Base-by-base conservation (phyloP, 2,113 vertebrate genomes). In the Polypterus senegalus region DNA sequence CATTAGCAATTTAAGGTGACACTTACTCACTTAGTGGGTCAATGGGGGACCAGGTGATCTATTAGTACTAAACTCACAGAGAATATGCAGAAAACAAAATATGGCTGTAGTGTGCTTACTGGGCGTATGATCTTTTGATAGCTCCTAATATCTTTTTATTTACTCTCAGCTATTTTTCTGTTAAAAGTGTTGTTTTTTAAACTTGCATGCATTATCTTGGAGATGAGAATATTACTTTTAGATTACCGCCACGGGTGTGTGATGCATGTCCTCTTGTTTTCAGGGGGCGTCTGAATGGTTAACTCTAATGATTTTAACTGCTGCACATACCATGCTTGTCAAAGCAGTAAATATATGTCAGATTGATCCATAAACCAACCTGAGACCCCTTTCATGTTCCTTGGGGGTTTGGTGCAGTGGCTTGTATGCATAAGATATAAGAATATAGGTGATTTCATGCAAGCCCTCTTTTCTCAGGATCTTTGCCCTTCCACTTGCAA, bases 371-470 rank as follows among this genome's bases (percentile, higher is more conserved):
- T 44, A 58, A 45, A 58, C 11, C 56, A 58, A 44, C 43, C 43
- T 58, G 57, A 45, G 56, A 58, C 56, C 43, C 7, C 27, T 58
- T 45, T 45, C 43, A 43, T 46, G 49, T 52, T 9, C 43, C 7
- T 53, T 48, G 2, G 27, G 57, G 47, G 46, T 11, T 4, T 49
- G 47, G 27, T n/a, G 47, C 47, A 49, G 47, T 60, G 47, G 47
- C 47, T 11, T 60, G 59, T 60, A 48, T 48, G 46, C 48, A 60
- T 27, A 60, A 60, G 11, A 49, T 60, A 11, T 27, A 60, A 10
- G 47, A 61, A 54, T 54, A 51, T 54, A 61, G 61, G 49, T 54
- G 52, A 61, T 61, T 54, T 54, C 51, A 54, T 53, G 49, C 43
- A 46, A 46, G 52, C 51, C 51, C 52, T 49, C 9, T 54, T 54